These are phyloP conservation scores for Drosophila mauritiana DNA, from an alignment of 1,140 invertebrate genomes.

Conservation along the genomic window DNA sequence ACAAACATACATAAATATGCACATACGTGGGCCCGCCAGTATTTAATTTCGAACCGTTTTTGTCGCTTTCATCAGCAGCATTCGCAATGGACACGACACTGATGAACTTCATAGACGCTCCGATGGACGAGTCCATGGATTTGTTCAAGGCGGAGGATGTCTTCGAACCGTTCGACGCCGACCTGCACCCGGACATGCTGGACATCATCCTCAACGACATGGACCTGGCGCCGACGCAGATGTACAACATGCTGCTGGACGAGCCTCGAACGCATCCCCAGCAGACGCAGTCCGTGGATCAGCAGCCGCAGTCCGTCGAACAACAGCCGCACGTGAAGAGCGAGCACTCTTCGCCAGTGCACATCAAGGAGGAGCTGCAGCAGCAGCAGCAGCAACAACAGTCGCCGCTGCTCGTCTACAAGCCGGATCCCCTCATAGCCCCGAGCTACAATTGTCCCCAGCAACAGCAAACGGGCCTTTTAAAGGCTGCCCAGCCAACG, in stretches of 20 bases:
- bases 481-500: constrained; percentile 51
- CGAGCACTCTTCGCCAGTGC: constrained; percentile 61
- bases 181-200: constrained; percentile 72
- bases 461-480: constrained; percentile 16
- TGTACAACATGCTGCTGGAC: constrained; percentile 53
- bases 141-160: constrained; percentile 77
- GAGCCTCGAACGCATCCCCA: constrained; percentile 23
- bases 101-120: constrained; percentile 52
- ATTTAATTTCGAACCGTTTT: constrained; percentile 23
- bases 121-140: constrained; percentile 60
- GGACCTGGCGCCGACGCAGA: constrained; percentile 56
- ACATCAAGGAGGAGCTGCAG: constrained; percentile 63
- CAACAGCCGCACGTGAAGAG: constrained; percentile 45
- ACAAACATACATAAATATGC: not conserved
- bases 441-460: constrained; percentile 50
- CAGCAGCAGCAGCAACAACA: constrained; percentile 27
- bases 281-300: constrained; percentile 16
- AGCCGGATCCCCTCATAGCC: constrained; percentile 67
- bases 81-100: constrained; percentile 42
- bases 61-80: constrained; percentile 41
- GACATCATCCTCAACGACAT: constrained; percentile 73
- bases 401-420: constrained; percentile 45
- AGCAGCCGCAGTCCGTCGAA: constrained; percentile 13
- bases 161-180: constrained; percentile 75
- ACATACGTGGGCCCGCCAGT: not conserved